Evolutionary conservation across 2,888 invertebrate genomes (phyloP), one percentile per base, ranked within the genome.

Genomic region (Bombylius major): DNA sequence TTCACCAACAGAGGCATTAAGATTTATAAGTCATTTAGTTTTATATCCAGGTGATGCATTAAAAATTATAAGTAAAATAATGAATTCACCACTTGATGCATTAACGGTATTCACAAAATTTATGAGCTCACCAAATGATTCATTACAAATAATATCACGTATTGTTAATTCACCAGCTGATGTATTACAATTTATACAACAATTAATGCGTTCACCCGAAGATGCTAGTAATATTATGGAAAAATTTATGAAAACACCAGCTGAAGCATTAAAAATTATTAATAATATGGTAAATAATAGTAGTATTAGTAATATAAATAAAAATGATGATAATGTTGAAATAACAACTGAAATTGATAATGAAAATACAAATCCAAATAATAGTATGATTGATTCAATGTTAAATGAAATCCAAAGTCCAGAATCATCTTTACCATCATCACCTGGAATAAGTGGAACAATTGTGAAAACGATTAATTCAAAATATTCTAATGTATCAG

Each of bases 81-180:
- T 74, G 73, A 73, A 74, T 61, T 74, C 74, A 53, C 75, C 75
- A 11, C 70, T 75, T 56, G 71, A 75, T 61, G 73, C 75, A 49
- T 64, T 75, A 54, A 73, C 73, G 60, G 73, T 75, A 63, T 75
- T 75, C 56, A 74, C 73, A 4, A 74, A 75, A 63, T 74, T 75
- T 56, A 73, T 75, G 73, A 70, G 71, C 56, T 74, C 73, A 5
- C 75, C 75, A 11, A 73, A 70, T n/a, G 74, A 75, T 62, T 70
- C 73, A n/a, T 65, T 75, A 39, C 73, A 75, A 63, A 72, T 75
- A 23, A 74, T 75, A 54, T 69, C 72, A 5, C 74, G 75, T 63
- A 66, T 75, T 57, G 71, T 72, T 42, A 73, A 69, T 58, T 74
- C 74, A 5, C 75, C 75, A 6, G 66, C 69, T 47, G 75, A 75